Evolutionary conservation across 37 sponge, comb jelly and placozoan species (phyloP).

Genomic region (Aplysina aerophoba): DNA sequence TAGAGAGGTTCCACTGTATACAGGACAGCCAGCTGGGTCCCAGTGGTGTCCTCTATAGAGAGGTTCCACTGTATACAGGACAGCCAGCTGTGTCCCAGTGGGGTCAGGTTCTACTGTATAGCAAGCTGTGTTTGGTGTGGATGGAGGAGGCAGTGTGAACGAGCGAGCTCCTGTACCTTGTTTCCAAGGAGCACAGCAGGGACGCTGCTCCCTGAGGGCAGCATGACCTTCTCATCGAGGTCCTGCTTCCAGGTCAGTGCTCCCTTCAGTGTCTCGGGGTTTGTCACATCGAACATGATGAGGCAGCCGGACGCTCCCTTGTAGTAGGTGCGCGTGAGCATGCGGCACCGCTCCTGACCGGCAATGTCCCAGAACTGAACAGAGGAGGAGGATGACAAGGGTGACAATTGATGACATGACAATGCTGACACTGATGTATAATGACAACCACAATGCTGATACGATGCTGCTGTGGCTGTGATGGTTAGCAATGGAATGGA

Average conservation of each 20-base stretch:
- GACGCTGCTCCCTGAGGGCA: slow-evolving; percentile 62
- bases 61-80: too few species aligned
- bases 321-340: slow-evolving; percentile 16
- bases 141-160: not conserved
- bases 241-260: slow-evolving; percentile 67
- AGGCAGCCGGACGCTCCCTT: slow-evolving; percentile 57
- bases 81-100: too few species aligned
- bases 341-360: slow-evolving; percentile 39
- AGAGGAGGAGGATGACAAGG: too few species aligned
- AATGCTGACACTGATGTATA: too few species aligned
- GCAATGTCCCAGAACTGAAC: slow-evolving; percentile 71
- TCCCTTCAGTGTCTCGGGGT: slow-evolving; percentile 51
- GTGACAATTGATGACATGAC: too few species aligned
- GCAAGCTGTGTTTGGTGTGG: not conserved
- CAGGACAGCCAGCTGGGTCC: too few species aligned
- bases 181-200: slow-evolving; percentile 74
- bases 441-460: too few species aligned
- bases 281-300: slow-evolving; percentile 73
- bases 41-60: too few species aligned
- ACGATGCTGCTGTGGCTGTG: too few species aligned
- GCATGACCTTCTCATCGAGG: slow-evolving; percentile 57
- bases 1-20: too few species aligned
- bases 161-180: slow-evolving; percentile 44
- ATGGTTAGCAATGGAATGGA: too few species aligned
- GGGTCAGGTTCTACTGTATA: too few species aligned